Evolutionary conservation across 2,113 vertebrate species (phyloP).

Genomic region (Isurus oxyrinchus): DNA sequence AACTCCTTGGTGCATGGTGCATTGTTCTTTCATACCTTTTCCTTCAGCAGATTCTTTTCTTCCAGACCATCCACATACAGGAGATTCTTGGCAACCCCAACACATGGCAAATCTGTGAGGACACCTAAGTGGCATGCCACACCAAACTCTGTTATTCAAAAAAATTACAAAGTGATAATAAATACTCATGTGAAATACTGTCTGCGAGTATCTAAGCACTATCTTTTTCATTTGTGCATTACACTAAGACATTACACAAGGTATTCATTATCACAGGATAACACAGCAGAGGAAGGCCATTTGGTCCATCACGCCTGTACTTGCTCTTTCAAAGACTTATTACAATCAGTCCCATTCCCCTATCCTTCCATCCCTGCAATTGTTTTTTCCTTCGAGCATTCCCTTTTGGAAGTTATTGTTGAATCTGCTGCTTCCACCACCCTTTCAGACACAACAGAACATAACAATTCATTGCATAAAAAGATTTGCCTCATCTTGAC

Average conservation of each 20-base stretch:
- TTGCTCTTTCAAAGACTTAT: neutral
- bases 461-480: neutral
- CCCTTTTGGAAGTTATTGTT: neutral
- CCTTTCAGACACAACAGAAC: neutral
- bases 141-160: slow-evolving; percentile 69
- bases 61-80: slow-evolving; percentile 78
- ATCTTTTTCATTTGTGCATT: neutral
- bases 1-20: neutral
- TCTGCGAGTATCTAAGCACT: neutral
- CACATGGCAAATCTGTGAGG: slow-evolving; percentile 71
- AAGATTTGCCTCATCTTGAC: neutral
- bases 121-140: slow-evolving; percentile 88
- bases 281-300: neutral
- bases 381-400: neutral
- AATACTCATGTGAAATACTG: neutral
- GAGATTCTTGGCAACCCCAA: slow-evolving; percentile 93
- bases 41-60: slow-evolving; percentile 65
- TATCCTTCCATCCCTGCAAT: neutral
- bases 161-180: neutral
- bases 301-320: neutral
- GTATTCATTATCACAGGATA: neutral
- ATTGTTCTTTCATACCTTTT: slow-evolving; percentile 62
- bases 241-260: neutral
- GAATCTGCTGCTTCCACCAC: neutral
- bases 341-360: neutral